These are phyloP conservation scores for Cheilosia grossa DNA, from an alignment of 2,888 invertebrate genomes.

Conservation along the genomic window DNA sequence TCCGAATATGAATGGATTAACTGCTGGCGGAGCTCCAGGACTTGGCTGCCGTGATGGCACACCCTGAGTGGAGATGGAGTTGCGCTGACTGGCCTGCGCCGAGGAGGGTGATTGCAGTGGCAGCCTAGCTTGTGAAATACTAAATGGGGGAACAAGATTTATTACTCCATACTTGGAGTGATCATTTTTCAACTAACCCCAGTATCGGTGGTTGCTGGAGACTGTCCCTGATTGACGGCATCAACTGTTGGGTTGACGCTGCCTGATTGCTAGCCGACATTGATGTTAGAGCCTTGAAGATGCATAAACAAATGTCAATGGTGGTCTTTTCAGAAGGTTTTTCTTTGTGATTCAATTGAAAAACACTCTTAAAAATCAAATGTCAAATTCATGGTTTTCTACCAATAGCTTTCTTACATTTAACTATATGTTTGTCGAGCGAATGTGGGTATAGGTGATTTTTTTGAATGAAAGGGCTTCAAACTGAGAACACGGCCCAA, in stretches of 20 bases:
- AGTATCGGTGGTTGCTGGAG: conserved; percentile 85
- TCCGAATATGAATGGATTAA: conserved; percentile 95
- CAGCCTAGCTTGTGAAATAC: conserved; percentile 81
- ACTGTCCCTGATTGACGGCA: conserved; percentile 88
- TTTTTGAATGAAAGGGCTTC: too few species aligned
- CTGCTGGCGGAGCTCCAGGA: conserved; percentile 85
- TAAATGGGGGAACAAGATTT: conserved; percentile 59
- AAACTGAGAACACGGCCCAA: too few species aligned
- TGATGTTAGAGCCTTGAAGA: conserved; percentile 82
- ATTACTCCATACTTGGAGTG: background rate
- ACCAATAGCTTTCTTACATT: too few species aligned
- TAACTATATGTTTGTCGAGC: too few species aligned
- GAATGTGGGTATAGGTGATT: too few species aligned
- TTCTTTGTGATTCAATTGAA: background rate
- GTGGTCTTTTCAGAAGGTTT: background rate
- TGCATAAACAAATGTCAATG: conserved; percentile 2
- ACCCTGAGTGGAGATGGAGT: conserved; percentile 83
- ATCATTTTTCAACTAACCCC: conserved; percentile 82
- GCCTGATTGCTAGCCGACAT: conserved; percentile 87
- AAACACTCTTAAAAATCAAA: conserved; percentile 14
- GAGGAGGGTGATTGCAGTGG: conserved; percentile 81
- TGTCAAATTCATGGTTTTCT: conserved; percentile 42
- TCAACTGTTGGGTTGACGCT: conserved; percentile 84
- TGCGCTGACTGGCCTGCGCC: conserved; percentile 81
- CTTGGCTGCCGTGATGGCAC: conserved; percentile 83